phyloP scores from a whole-genome alignment of 2,113 vertebrate species.

The Vidua chalybeata region DNA sequence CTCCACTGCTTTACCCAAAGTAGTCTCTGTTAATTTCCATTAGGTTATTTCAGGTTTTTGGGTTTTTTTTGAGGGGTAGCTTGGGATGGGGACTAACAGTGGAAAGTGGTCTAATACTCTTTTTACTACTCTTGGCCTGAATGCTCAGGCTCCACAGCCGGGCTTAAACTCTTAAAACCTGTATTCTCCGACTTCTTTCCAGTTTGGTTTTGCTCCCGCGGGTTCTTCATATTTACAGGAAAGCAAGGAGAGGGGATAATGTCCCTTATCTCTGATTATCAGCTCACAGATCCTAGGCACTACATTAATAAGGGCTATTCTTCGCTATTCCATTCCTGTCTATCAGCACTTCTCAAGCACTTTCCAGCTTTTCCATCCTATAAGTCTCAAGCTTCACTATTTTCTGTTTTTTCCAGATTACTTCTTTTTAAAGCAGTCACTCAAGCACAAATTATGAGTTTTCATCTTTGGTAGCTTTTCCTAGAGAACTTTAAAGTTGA shows the following conservation, averaged over 20 bases:
- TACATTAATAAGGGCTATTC: neutral
- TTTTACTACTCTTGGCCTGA: neutral
- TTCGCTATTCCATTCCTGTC: neutral
- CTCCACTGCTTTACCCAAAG: neutral
- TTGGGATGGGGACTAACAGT: neutral
- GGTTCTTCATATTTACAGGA: neutral
- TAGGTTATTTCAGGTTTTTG: neutral
- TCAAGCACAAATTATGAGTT: neutral
- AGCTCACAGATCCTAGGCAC: neutral
- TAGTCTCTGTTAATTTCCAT: neutral
- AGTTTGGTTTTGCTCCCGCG: neutral
- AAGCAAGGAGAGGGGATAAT: neutral
- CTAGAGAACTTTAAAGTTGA: neutral
- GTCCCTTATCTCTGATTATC: neutral
- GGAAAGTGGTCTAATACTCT: neutral
- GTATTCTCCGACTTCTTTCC: neutral
- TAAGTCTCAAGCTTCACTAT: neutral
- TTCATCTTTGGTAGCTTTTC: neutral
- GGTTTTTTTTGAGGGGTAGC: neutral
- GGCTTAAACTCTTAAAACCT: neutral
- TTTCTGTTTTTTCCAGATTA: rapidly evolving
- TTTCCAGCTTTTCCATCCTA: neutral
- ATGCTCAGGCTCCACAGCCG: neutral
- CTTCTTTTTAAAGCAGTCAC: neutral
- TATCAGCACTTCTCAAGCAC: neutral